phyloP scores from a whole-genome alignment of 1,140 invertebrate genomes.

The Papilio glaucus region DNA sequence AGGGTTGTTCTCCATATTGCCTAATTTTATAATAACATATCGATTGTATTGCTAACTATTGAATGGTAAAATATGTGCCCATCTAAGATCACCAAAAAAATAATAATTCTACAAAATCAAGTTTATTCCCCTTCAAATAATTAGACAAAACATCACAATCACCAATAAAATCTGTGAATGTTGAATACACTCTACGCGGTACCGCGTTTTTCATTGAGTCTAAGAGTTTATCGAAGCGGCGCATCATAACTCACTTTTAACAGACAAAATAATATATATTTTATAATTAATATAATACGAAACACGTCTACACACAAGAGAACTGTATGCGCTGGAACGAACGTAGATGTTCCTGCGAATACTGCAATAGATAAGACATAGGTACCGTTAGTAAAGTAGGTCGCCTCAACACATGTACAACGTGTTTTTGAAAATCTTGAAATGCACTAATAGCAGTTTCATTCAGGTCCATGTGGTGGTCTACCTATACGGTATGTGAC shows the following conservation, averaged over 20 bases:
- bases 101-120: too few relatives aligned
- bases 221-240: slow-evolving; percentile 45
- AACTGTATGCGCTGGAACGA: background rate
- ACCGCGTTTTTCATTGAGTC: slow-evolving; percentile 42
- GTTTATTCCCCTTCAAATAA: too few relatives aligned
- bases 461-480: too few relatives aligned
- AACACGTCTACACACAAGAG: slow-evolving; percentile 1
- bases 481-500: too few relatives aligned
- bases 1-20: too few relatives aligned
- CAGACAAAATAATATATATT: background rate
- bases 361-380: slow-evolving; percentile 20
- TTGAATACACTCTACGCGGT: slow-evolving; percentile 42
- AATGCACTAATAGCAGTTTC: too few relatives aligned
- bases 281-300: slow-evolving; percentile 8
- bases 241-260: slow-evolving; percentile 40
- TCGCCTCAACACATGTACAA: background rate
- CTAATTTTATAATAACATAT: too few relatives aligned
- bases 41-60: too few relatives aligned
- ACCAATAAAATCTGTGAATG: slow-evolving; percentile 44
- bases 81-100: too few relatives aligned
- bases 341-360: background rate
- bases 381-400: too few relatives aligned
- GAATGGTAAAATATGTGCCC: too few relatives aligned
- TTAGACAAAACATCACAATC: slow-evolving; percentile 20
- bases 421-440: too few relatives aligned